phyloP scores from a whole-genome alignment of 1,140 invertebrate genomes.

The Polypedilum pembai region DNA sequence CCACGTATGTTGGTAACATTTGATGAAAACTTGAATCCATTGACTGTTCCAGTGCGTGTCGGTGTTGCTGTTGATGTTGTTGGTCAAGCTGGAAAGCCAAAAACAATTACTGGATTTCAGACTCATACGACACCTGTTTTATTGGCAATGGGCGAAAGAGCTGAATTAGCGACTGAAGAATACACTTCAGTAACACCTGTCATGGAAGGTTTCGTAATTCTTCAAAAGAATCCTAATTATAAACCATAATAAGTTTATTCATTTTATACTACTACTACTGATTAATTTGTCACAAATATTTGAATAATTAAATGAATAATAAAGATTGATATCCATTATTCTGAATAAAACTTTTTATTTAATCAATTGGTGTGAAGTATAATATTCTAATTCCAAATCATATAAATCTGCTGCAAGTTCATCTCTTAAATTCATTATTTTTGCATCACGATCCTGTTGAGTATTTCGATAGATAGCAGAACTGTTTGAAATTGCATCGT shows the following conservation, averaged over 20 bases:
- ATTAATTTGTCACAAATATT: background rate
- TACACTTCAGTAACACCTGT: slow-evolving; percentile 90
- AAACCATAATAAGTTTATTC: slow-evolving; percentile 37
- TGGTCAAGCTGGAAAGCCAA: slow-evolving; percentile 98
- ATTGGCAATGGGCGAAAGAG: slow-evolving; percentile 92
- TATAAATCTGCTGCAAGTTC: slow-evolving; percentile 93
- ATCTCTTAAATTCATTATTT: slow-evolving; percentile 82
- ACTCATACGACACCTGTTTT: slow-evolving; percentile 98
- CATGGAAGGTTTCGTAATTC: slow-evolving; percentile 98
- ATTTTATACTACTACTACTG: background rate
- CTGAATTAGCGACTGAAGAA: slow-evolving; percentile 97
- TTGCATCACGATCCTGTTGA: slow-evolving; percentile 88
- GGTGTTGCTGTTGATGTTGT: slow-evolving; percentile 98
- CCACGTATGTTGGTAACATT: slow-evolving; percentile 99
- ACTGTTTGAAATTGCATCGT: slow-evolving; percentile 88
- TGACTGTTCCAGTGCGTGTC: slow-evolving; percentile 93
- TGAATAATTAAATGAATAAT: background rate
- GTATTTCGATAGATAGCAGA: slow-evolving; percentile 81
- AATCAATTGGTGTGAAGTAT: slow-evolving; percentile 68
- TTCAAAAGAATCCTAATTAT: slow-evolving; percentile 75
- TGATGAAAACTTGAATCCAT: slow-evolving; percentile 87
- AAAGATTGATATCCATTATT: background rate
- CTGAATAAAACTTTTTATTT: background rate
- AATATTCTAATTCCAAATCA: slow-evolving; percentile 96
- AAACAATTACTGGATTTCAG: slow-evolving; percentile 99